Evolutionary conservation across 2,113 vertebrate genomes (phyloP).

Genomic region (Phyllostomus hastatus): DNA sequence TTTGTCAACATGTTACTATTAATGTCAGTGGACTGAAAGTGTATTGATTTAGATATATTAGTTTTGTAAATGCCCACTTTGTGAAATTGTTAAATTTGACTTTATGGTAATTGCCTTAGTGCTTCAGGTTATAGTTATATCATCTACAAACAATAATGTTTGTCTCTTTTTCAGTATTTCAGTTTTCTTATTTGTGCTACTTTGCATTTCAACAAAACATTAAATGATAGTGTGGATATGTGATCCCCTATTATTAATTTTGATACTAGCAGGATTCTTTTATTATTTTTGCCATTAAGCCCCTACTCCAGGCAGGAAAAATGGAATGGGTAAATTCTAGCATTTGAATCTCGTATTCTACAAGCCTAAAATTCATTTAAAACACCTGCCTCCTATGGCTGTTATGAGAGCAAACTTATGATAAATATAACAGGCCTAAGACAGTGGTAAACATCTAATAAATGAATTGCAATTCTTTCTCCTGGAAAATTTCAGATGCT

Average conservation of each 20-base stretch:
- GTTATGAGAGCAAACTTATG: not conserved
- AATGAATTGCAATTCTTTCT: not conserved
- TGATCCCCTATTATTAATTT: not conserved
- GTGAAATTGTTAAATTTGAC: not conserved
- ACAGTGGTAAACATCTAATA: not conserved
- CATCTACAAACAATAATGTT: not conserved
- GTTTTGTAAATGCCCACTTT: not conserved
- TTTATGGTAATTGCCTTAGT: not conserved
- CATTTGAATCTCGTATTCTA: not conserved
- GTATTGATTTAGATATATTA: not conserved
- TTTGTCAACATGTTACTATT: not conserved
- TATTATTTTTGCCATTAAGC: not conserved
- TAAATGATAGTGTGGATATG: not conserved
- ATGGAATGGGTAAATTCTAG: not conserved
- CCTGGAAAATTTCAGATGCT: not conserved
- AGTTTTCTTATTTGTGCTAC: not conserved
- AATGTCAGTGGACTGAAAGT: not conserved
- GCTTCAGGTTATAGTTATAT: not conserved
- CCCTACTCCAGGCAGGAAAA: not conserved
- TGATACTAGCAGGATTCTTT: not conserved
- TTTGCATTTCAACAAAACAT: not conserved
- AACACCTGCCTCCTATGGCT: not conserved
- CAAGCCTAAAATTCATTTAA: constrained; percentile 15
- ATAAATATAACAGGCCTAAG: not conserved
- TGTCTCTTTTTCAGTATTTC: not conserved